phyloP scores from a whole-genome alignment of 2,797 vertebrate species.

The Varecia variegata region DNA sequence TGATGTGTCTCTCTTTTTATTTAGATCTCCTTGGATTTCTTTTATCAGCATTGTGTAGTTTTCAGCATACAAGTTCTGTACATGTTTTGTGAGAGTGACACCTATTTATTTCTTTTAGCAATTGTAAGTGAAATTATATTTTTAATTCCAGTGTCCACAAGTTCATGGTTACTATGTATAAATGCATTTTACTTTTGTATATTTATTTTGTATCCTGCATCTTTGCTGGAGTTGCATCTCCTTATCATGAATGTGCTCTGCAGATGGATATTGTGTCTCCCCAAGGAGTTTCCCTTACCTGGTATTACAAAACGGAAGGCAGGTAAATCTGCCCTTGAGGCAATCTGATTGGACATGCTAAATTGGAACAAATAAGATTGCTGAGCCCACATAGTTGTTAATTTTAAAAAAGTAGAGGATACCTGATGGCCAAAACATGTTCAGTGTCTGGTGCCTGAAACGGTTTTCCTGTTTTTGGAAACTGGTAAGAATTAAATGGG shows the following conservation, averaged over 20 bases:
- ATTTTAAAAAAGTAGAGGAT: background rate
- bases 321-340: background rate
- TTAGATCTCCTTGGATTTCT: background rate
- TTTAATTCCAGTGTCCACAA: background rate
- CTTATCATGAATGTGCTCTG: background rate
- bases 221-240: background rate
- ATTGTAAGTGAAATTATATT: background rate
- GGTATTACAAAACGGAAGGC: background rate
- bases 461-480: background rate
- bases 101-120: background rate
- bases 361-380: background rate
- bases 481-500: background rate
- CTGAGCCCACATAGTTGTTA: background rate
- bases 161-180: background rate
- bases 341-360: background rate
- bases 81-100: background rate
- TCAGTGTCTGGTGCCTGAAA: background rate
- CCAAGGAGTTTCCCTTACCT: background rate
- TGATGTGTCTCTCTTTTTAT: background rate
- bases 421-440: background rate
- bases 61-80: background rate
- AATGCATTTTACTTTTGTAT: background rate
- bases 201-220: background rate
- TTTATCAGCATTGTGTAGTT: background rate
- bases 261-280: background rate